phyloP scores from a whole-genome alignment of 2,113 vertebrate genomes.

The Pandion haliaetus region DNA sequence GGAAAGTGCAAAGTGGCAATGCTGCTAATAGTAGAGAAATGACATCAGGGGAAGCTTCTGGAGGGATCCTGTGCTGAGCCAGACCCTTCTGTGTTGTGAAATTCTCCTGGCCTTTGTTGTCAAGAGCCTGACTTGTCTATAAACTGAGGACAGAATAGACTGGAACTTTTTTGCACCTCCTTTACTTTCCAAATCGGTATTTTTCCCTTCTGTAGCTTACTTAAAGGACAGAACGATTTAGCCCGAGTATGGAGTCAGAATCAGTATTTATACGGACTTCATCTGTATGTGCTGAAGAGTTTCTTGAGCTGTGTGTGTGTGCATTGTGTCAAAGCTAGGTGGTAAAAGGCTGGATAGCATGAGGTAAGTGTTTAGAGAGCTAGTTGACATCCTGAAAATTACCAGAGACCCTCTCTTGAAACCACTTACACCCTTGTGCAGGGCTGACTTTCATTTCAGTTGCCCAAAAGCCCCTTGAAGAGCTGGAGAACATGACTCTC shows the following conservation, averaged over 20 bases:
- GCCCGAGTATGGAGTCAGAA: neutral
- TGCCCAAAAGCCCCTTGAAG: neutral
- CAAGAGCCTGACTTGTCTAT: neutral
- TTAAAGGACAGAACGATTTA: neutral
- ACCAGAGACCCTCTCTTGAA: slow-evolving; percentile 25
- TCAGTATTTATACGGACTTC: neutral
- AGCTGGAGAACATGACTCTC: neutral
- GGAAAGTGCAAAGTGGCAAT: neutral
- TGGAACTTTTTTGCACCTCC: neutral
- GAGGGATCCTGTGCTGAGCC: neutral
- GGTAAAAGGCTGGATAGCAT: slow-evolving; percentile 34
- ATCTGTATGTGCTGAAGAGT: neutral
- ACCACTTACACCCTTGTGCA: neutral
- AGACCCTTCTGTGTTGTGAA: neutral
- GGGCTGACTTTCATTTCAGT: neutral
- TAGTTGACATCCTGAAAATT: slow-evolving; percentile 36
- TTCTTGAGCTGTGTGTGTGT: neutral
- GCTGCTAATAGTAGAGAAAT: neutral
- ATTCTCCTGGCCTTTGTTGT: neutral
- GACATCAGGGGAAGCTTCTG: neutral
- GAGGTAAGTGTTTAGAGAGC: slow-evolving; percentile 52
- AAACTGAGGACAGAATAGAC: neutral
- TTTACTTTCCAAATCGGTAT: neutral
- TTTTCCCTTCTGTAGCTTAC: neutral
- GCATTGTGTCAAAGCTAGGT: slow-evolving; percentile 9